These are phyloP conservation scores for Erpornis zantholeuca DNA, from an alignment of 2,113 vertebrate species.

Conservation along the genomic window DNA sequence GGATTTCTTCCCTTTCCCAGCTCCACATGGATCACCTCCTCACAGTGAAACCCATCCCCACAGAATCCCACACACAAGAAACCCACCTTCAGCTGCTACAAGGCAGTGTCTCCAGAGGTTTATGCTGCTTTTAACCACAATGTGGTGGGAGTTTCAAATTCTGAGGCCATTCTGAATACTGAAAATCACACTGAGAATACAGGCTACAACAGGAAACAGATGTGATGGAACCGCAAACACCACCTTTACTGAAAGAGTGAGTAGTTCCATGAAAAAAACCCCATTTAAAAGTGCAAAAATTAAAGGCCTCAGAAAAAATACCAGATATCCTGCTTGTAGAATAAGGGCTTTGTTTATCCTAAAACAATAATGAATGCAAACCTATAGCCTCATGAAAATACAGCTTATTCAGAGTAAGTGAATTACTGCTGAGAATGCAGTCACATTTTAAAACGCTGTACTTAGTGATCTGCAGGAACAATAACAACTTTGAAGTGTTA, in stretches of 20 bases:
- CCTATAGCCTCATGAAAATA: background rate
- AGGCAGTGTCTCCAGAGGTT: conserved; percentile 71
- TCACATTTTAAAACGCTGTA: background rate
- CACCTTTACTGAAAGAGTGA: conserved; percentile 1
- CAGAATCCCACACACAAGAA: background rate
- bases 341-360: background rate
- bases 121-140: conserved; percentile 71
- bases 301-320: background rate
- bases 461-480: background rate
- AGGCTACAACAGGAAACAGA: conserved; percentile 81
- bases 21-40: conserved; percentile 25
- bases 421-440: background rate
- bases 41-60: background rate
- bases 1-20: background rate
- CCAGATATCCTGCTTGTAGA: background rate
- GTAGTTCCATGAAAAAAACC: background rate
- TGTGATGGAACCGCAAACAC: conserved; percentile 72
- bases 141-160: conserved; percentile 76
- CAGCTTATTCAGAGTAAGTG: background rate
- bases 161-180: conserved; percentile 79
- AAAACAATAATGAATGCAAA: background rate
- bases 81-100: conserved; percentile 27
- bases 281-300: background rate
- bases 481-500: background rate
- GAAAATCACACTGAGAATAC: conserved; percentile 75